Percentiles rank a stretch among this genome's conserved stretches.
These are phyloP conservation scores for Axinella damicornis DNA, from an alignment of 37 sponge, comb jelly and placozoan species.

Conservation along the genomic window DNA sequence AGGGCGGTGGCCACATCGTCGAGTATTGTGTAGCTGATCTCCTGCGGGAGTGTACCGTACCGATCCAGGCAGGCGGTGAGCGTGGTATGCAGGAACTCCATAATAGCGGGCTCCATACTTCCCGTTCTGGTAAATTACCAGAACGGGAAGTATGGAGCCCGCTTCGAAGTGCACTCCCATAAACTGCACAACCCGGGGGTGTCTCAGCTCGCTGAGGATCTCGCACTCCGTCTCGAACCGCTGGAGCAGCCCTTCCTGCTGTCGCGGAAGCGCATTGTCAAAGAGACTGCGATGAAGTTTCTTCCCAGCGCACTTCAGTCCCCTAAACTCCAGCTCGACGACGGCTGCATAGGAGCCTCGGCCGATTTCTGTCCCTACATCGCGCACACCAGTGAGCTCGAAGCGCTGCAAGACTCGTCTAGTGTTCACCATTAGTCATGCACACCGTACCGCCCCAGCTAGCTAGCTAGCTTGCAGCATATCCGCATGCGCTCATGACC, in stretches of 20 bases:
- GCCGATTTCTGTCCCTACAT: too few relatives aligned
- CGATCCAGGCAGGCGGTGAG: background rate
- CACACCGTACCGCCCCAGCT: too few relatives aligned
- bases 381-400: too few relatives aligned
- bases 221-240: constrained; percentile 19
- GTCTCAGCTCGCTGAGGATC: background rate
- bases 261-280: too few relatives aligned
- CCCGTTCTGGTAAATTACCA: too few relatives aligned
- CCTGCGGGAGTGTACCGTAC: constrained; percentile 15
- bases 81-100: constrained; percentile 19
- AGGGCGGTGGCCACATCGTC: constrained; percentile 42
- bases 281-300: background rate
- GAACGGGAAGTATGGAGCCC: constrained; percentile 11
- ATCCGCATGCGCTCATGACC: too few relatives aligned
- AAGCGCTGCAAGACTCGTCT: too few relatives aligned
- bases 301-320: constrained; percentile 13
- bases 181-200: constrained; percentile 37
- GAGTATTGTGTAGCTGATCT: constrained; percentile 23
- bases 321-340: background rate
- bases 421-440: too few relatives aligned
- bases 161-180: background rate
- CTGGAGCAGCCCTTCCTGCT: background rate
- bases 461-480: too few relatives aligned
- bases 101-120: too few relatives aligned
- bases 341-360: constrained; percentile 2